Percentiles rank a stretch among this genome's conserved stretches.
phyloP scores from a whole-genome alignment of 2,888 invertebrate genomes.

The Agrochola litura region DNA sequence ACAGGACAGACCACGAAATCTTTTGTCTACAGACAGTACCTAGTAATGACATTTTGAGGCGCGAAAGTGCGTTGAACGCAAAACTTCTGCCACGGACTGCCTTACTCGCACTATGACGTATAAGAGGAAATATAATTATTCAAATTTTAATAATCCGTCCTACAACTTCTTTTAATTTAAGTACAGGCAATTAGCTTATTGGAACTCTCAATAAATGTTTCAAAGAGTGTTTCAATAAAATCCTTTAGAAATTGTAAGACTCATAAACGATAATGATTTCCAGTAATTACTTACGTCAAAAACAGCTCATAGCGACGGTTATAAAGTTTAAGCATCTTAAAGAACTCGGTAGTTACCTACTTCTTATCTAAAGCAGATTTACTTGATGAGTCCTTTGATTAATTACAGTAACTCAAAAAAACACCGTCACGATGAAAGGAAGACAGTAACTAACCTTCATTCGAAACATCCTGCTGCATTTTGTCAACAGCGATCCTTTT shows the following conservation, averaged over 20 bases:
- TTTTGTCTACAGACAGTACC: background rate
- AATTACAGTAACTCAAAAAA: background rate
- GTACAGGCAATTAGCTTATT: constrained; percentile 1
- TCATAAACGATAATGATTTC: constrained; percentile 36
- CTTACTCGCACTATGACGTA: background rate
- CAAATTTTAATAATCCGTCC: background rate
- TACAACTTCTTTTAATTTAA: background rate
- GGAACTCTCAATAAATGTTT: constrained; percentile 31
- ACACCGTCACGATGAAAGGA: background rate
- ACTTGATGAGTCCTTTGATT: background rate
- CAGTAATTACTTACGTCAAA: constrained; percentile 61
- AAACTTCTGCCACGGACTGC: background rate
- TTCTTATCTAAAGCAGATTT: constrained; percentile 2
- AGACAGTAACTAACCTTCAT: background rate
- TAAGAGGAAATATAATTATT: background rate
- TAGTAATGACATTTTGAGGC: background rate
- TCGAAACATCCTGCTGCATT: background rate
- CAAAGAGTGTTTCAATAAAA: constrained; percentile 29
- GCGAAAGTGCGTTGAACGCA: background rate
- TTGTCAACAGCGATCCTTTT: background rate
- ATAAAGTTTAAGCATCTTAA: constrained; percentile 2
- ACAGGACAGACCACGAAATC: background rate
- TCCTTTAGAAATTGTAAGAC: constrained; percentile 24
- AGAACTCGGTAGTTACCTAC: background rate
- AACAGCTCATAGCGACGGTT: constrained; percentile 19